Conservation (phyloP, 2,797 vertebrate genomes). For the Sparus aurata region DNA sequence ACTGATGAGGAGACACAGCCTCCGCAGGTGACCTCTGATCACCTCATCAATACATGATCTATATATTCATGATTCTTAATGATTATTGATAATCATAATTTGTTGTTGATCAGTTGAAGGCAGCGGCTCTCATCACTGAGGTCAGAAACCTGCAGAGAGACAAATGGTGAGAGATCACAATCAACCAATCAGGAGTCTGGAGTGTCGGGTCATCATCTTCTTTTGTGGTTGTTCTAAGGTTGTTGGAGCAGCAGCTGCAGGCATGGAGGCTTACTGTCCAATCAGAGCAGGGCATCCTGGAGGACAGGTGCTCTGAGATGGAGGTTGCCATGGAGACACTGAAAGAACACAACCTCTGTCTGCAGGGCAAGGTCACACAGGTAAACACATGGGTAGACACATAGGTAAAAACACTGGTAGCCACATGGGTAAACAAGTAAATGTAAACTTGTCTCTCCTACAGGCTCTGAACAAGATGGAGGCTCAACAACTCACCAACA, state of each 20-base stretch:
- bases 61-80: too few species aligned
- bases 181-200: background rate
- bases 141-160: constrained; percentile 84
- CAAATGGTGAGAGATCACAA: constrained; percentile 74
- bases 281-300: constrained; percentile 83
- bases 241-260: constrained; percentile 87
- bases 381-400: constrained; percentile 48
- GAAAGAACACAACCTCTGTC: constrained; percentile 78
- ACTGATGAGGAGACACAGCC: constrained; percentile 54
- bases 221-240: constrained; percentile 71
- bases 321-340: constrained; percentile 87
- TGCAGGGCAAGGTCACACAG: constrained; percentile 82
- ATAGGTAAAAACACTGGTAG: background rate
- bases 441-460: background rate
- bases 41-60: background rate
- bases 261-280: constrained; percentile 83
- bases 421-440: background rate
- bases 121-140: constrained; percentile 66
- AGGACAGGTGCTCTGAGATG: constrained; percentile 85
- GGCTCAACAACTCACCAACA: constrained; percentile 3
- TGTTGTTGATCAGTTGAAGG: constrained; percentile 45
- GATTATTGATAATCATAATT: too few species aligned
- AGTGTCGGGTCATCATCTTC: background rate
- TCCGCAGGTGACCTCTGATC: constrained; percentile 67
- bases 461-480: constrained; percentile 69